Evolutionary conservation across 2,888 invertebrate genomes (phyloP).

Genomic region (Leptopilina drosophilae): DNA sequence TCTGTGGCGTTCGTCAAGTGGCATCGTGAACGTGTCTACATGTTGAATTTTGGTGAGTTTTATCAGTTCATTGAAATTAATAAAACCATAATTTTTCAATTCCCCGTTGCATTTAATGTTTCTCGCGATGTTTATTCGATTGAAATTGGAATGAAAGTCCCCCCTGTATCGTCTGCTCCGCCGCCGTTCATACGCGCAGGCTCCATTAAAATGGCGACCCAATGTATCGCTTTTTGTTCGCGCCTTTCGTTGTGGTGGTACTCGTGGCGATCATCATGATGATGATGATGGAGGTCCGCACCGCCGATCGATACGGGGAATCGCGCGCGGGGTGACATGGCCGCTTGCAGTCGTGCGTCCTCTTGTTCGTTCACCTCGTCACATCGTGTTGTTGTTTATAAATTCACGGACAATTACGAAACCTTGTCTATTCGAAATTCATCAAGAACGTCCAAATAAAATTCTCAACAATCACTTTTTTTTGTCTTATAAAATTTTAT

Average conservation of each 20-base stretch:
- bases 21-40: conserved; percentile 56
- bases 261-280: conserved; percentile 50
- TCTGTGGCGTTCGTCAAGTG: conserved; percentile 70
- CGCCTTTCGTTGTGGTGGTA: conserved; percentile 63
- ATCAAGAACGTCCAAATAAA: no score
- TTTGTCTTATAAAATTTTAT: no score
- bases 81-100: no score
- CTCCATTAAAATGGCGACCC: conserved; percentile 75
- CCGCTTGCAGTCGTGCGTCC: conserved; percentile 68
- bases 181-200: conserved; percentile 74
- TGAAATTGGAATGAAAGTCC: conserved; percentile 56
- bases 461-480: no score
- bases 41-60: conserved; percentile 66
- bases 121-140: conserved; percentile 40
- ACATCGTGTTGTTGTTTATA: conserved; percentile 5
- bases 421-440: no score
- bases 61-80: conserved; percentile 50
- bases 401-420: conserved; percentile 17
- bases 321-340: conserved; percentile 68
- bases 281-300: conserved; percentile 65
- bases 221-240: conserved; percentile 54
- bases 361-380: conserved; percentile 46
- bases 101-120: no score
- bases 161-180: conserved; percentile 71
- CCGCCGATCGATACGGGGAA: conserved; percentile 71